Conservation (phyloP, 2,888 invertebrate genomes). For the Parascotia fuliginaria region DNA sequence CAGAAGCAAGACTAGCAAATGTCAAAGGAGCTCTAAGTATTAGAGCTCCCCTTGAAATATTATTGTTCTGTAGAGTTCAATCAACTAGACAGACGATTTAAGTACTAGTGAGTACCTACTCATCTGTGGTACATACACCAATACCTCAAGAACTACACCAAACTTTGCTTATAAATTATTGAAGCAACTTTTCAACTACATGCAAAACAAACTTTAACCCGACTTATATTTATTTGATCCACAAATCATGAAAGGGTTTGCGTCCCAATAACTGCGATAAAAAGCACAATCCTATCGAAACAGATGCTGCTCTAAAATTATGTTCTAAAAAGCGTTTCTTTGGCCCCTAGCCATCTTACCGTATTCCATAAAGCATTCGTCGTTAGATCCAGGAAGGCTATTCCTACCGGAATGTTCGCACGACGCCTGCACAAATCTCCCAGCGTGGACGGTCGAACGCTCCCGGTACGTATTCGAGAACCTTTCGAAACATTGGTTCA, state of each 20-base stretch:
- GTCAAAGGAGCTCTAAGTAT: no score
- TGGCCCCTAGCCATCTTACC: neutral
- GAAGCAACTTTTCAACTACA: neutral
- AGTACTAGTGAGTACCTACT: no score
- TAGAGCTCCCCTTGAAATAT: no score
- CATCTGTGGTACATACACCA: no score
- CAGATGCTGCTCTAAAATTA: conserved; percentile 1
- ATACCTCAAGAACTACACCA: neutral
- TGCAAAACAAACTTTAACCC: neutral
- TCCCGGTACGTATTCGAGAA: conserved; percentile 50
- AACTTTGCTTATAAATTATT: neutral
- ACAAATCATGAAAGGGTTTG: neutral
- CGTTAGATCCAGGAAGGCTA: conserved; percentile 5
- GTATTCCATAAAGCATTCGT: conserved; percentile 21
- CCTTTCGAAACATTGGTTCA: conserved; percentile 55
- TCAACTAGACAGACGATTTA: no score
- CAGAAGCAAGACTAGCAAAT: no score
- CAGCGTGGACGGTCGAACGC: conserved; percentile 45
- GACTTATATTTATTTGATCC: neutral
- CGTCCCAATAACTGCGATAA: neutral
- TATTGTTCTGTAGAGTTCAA: no score
- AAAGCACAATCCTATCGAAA: neutral
- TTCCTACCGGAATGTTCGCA: conserved; percentile 47
- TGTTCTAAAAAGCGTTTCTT: neutral
- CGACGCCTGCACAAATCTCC: conserved; percentile 65